Percentiles rank a stretch among this genome's conserved stretches.
phyloP scores from a whole-genome alignment of 2,888 invertebrate species.

The Lithophane leautieri region DNA sequence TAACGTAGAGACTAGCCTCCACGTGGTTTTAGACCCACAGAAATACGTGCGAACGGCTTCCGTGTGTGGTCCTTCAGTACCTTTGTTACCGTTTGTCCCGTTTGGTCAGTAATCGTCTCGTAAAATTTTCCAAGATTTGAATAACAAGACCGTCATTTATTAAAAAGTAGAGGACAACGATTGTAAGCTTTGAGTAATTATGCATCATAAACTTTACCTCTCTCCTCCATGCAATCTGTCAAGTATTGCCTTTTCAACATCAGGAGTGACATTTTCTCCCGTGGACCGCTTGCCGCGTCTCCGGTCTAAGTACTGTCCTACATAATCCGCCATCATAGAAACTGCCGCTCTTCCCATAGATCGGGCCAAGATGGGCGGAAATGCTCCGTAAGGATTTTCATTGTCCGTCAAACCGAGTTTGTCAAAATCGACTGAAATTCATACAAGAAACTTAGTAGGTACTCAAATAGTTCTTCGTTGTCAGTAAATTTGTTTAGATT shows the following conservation, averaged over 20 bases:
- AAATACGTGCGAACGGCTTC: conserved; percentile 70
- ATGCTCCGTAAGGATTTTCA: conserved; percentile 95
- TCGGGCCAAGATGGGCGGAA: conserved; percentile 94
- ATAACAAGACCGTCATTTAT: conserved; percentile 46
- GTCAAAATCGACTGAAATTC: conserved; percentile 94
- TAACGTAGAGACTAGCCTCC: conserved; percentile 43
- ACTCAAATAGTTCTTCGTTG: background rate
- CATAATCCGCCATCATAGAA: conserved; percentile 93
- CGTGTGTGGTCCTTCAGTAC: conserved; percentile 70
- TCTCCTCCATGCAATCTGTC: conserved; percentile 94
- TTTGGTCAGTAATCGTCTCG: conserved; percentile 53
- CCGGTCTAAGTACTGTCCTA: conserved; percentile 92
- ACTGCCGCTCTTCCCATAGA: conserved; percentile 94
- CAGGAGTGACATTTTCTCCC: conserved; percentile 75
- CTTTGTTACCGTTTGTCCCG: conserved; percentile 62
- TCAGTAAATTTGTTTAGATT: conserved; percentile 3
- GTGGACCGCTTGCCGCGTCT: conserved; percentile 89
- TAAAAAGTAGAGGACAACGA: background rate
- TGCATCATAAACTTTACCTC: conserved; percentile 80
- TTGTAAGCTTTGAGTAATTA: conserved; percentile 18
- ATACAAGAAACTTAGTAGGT: background rate
- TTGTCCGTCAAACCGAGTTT: conserved; percentile 96
- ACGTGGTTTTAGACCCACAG: conserved; percentile 64
- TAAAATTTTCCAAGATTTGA: conserved; percentile 52
- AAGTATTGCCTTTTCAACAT: conserved; percentile 79